Percentiles rank a stretch among this genome's conserved stretches.
Conservation (phyloP, 2,888 invertebrate species). For the Parnassius orleans region DNA sequence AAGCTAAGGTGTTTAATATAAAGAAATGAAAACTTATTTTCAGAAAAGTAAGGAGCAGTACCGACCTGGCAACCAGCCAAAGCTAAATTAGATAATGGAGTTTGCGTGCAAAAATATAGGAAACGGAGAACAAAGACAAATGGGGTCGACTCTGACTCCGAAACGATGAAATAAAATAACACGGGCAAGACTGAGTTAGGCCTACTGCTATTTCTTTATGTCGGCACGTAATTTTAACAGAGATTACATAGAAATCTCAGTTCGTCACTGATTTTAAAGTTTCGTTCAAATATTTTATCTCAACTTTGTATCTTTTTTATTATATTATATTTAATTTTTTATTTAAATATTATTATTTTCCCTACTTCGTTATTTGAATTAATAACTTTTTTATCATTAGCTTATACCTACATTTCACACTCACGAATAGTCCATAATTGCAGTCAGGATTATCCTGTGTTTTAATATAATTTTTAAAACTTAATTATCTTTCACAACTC, state of each 20-base stretch:
- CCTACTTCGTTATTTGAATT: too few relatives aligned
- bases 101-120: slow-evolving; percentile 81
- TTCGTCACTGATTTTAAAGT: slow-evolving; percentile 38
- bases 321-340: too few relatives aligned
- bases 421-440: too few relatives aligned
- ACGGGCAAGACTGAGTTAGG: slow-evolving; percentile 61
- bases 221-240: slow-evolving; percentile 49
- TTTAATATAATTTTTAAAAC: too few relatives aligned
- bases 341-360: too few relatives aligned
- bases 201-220: slow-evolving; percentile 38
- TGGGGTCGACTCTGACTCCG: slow-evolving; percentile 74
- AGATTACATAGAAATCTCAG: slow-evolving; percentile 43
- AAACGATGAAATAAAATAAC: slow-evolving; percentile 75
- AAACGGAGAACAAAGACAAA: slow-evolving; percentile 81
- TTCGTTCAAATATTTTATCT: too few relatives aligned
- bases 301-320: too few relatives aligned
- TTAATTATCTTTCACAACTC: too few relatives aligned
- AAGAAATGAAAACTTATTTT: slow-evolving; percentile 71
- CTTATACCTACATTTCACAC: too few relatives aligned
- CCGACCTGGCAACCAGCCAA: slow-evolving; percentile 78
- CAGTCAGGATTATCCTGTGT: too few relatives aligned
- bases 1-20: slow-evolving; percentile 68
- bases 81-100: slow-evolving; percentile 82
- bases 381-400: too few relatives aligned
- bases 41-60: slow-evolving; percentile 71